Base-by-base conservation (phyloP, 2,888 invertebrate species). In the Zaprionus obscuricornis region DNA sequence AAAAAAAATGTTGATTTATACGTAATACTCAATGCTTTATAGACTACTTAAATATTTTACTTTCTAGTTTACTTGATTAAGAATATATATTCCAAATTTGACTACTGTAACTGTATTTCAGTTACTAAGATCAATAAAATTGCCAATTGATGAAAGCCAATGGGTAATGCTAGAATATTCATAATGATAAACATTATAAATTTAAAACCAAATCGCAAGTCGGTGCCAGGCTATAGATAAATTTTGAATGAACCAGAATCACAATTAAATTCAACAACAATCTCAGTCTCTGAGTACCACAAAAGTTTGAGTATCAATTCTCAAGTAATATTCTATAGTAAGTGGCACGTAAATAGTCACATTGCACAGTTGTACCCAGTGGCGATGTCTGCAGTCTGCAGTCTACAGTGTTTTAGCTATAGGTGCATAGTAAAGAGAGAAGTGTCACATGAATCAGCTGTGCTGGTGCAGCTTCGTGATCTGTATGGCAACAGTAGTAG, bases 311-410 rank as follows among this genome's bases (percentile, higher is more conserved):
- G 8, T 31, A 22, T 46, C 33, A 54, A 37, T 13, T 51, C 17
- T 29, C 31, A 49, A 43, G 8, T 17, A 33, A 16, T 49, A 39
- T 68, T 56, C 40, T 60, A 51, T 55, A n/a, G 59, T 51, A 43
- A 51, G 65, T 64, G 58, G 54, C 66, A 65, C 65, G 65, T 60
- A 58, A n/a, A n/a, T n/a, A n/a, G 34, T 42, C 17, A 27, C 31
- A 27, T n/a, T 33, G n/a, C 37, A n/a, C 13, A n/a, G 7, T 31
- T 46, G 77, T 73, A 47, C 60, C 66, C 56, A 66, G 17, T 18
- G 55, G 74, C 42, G 70, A 72, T 42, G 52, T 59, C 69, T 69
- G n/a, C n/a, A n/a, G n/a, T 47, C 24, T 36, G 50, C 18, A 18
- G 43, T 33, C 43, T 26, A 11, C 33, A 33, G 1, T 10, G 27